Conservation (phyloP, 2,113 vertebrate species). For the Hippocampus barbouri region DNA sequence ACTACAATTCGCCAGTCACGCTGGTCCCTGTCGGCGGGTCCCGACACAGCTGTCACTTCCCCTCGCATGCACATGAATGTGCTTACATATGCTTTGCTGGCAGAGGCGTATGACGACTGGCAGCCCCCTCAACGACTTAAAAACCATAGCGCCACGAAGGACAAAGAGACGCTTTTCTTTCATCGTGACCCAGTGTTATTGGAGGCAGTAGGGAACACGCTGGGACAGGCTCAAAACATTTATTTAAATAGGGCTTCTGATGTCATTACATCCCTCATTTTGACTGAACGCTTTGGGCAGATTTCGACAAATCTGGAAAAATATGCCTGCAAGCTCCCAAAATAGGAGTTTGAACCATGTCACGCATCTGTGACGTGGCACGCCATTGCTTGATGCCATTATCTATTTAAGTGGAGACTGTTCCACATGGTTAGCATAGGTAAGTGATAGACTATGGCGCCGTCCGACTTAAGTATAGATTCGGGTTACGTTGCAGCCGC, state of each 20-base stretch:
- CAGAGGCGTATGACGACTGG: conserved; percentile 23
- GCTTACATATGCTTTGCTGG: conserved; percentile 25
- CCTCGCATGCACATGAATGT: conserved; percentile 32
- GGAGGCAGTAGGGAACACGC: not conserved
- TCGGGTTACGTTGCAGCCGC: too few species aligned
- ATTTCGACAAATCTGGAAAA: not conserved
- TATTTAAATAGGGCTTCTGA: not conserved
- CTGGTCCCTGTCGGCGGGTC: conserved; percentile 51
- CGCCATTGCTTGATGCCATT: not conserved
- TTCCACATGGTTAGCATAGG: too few species aligned
- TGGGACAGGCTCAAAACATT: not conserved
- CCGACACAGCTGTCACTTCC: conserved; percentile 63
- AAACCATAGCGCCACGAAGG: conserved; percentile 20
- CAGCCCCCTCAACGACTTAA: conserved; percentile 17
- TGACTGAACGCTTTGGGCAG: not conserved
- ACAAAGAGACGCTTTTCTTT: conserved; percentile 4
- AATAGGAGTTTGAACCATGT: not conserved
- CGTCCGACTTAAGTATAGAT: too few species aligned
- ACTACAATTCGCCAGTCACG: conserved; percentile 60
- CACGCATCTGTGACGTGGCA: not conserved
- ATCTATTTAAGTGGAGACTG: not conserved
- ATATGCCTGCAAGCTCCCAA: not conserved
- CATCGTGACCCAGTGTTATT: conserved; percentile 1
- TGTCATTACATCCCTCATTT: not conserved
- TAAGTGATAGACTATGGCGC: too few species aligned